phyloP scores from a whole-genome alignment of 2,113 vertebrate species.

The Serilophus lunatus region DNA sequence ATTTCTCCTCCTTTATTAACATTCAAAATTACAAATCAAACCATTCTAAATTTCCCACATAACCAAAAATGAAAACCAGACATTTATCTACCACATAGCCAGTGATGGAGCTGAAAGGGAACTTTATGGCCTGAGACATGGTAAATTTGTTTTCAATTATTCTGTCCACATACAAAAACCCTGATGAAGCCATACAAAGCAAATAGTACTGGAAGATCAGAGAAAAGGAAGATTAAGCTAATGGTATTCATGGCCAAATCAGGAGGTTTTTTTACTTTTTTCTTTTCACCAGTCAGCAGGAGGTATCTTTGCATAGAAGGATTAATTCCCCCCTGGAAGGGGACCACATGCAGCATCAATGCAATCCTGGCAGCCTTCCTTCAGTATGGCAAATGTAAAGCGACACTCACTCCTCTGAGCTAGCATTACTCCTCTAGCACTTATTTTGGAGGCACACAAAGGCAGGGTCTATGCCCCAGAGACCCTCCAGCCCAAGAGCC shows the following conservation, averaged over 20 bases:
- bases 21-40: constrained; percentile 73
- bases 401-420: constrained; percentile 24
- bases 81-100: constrained; percentile 62
- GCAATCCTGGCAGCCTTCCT: constrained; percentile 46
- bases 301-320: constrained; percentile 49
- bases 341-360: constrained; percentile 57
- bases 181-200: constrained; percentile 62
- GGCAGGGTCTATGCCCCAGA: constrained; percentile 6
- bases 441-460: not conserved
- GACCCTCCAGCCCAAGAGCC: not conserved
- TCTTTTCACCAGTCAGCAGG: constrained; percentile 27
- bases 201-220: constrained; percentile 45
- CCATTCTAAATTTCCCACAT: constrained; percentile 71
- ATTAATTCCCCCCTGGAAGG: constrained; percentile 32
- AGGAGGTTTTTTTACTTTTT: not conserved
- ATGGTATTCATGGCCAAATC: not conserved
- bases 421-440: constrained; percentile 22
- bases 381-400: constrained; percentile 42
- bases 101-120: constrained; percentile 39
- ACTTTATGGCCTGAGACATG: constrained; percentile 60
- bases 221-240: constrained; percentile 46
- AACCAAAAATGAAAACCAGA: constrained; percentile 76
- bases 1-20: constrained; percentile 38
- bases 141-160: constrained; percentile 78
- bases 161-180: constrained; percentile 59